Conservation (phyloP, 2,888 invertebrate genomes). For the Sinopyrophorus schimmeli region DNA sequence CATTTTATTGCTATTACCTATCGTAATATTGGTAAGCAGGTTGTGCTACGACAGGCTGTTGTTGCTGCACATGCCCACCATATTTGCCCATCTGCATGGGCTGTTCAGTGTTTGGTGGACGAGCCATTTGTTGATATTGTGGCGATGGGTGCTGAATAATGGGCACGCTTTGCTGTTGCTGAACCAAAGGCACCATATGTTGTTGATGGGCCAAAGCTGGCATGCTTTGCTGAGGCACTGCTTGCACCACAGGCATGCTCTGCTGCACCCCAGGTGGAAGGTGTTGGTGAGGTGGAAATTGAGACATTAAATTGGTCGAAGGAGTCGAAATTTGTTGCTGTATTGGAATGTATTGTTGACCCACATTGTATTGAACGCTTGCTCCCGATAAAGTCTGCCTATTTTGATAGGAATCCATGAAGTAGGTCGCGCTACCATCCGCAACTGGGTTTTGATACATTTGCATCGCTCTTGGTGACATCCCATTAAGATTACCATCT, state of each 20-base stretch:
- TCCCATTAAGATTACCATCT: no score
- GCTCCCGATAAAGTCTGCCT: no score
- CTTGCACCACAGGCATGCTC: no score
- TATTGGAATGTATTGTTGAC: neutral
- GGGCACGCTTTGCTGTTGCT: conserved; percentile 5
- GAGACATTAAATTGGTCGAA: neutral
- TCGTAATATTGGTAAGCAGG: conserved; percentile 27
- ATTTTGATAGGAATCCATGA: no score
- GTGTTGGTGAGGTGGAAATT: neutral
- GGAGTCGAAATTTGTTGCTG: neutral
- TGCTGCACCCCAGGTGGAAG: neutral
- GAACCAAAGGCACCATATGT: conserved; percentile 2
- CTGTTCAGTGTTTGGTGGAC: conserved; percentile 19
- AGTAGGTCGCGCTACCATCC: no score
- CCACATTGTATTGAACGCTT: no score
- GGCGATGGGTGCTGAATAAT: neutral
- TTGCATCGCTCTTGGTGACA: no score
- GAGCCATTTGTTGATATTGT: conserved; percentile 10
- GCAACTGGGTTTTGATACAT: no score
- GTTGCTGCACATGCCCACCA: no score
- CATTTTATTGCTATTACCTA: conserved; percentile 18
- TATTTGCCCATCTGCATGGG: conserved; percentile 4
- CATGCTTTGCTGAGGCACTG: neutral
- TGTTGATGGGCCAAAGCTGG: neutral
- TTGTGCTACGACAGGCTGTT: no score